Base-by-base conservation (phyloP, 1,140 invertebrate genomes). In the Eupeodes corollae region DNA sequence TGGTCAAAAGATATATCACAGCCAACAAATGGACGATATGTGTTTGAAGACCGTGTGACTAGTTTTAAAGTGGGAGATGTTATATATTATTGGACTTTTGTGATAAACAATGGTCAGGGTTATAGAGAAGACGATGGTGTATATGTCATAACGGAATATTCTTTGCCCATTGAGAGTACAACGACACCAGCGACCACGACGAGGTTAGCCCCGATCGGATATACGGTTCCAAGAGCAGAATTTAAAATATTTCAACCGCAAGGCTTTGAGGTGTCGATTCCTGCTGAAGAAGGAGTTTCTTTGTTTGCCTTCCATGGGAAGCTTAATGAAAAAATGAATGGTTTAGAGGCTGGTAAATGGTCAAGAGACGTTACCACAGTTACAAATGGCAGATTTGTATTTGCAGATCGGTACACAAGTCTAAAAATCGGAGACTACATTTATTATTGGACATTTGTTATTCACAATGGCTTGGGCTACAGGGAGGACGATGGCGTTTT, bases 61-160 rank as follows among this genome's bases (percentile, higher is more conserved):
- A 61, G 68, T 43, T 59, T 87, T 14, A 78, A 82, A 58, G 52
- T 70, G 1, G 82, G 80, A 1, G 83, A 87, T 54, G 75, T 70
- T 10, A 67, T 87, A 37, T 83, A 86, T 57, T 85, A 82, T 56
- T 86, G 84, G 83, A 73, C 83, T 2, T 84, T 84, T 50, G 82
- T 84, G 3, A 76, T 83, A 49, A 62, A 62, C 45, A 78, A 83
- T 31, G 77, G 78, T 1, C 55, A 79, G 43, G 78, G 78, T 3
- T 80, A 80, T 59, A 60, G 72, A 14, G 75, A 76, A 54, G 79
- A 80, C 51, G 72, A 80, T 57, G 76, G 77, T 37, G 63, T 60
- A 33, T 80, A 68, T 61, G 72, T 69, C n/a, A n/a, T n/a, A n/a
- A 26, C 8, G 21, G 21, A 26, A 26, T 26, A 26, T 26, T 26